A percentile compares a stretch with the other conserved stretches of the same genome.
These are phyloP conservation scores for Tenualosa ilisha DNA, from an alignment of 2,797 vertebrate genomes.

Conservation along the genomic window DNA sequence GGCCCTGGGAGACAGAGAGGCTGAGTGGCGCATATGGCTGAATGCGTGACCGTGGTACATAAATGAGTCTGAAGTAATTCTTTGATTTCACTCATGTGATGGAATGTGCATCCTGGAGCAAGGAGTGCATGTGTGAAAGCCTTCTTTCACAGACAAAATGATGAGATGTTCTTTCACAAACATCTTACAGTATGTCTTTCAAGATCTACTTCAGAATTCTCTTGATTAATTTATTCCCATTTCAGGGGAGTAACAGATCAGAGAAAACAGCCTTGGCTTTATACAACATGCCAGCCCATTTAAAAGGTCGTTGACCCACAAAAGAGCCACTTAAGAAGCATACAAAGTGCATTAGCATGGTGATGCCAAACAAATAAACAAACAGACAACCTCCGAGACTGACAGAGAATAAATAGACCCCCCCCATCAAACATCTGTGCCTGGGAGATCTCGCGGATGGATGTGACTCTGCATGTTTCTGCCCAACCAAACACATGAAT, in stretches of 20 bases:
- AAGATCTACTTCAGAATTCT: not conserved
- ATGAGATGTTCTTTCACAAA: not conserved
- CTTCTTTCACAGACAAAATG: not conserved
- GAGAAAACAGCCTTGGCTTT: not conserved
- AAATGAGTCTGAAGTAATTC: slow-evolving; percentile 6
- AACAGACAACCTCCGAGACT: no score
- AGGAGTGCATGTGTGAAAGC: not conserved
- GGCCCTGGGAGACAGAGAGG: not conserved
- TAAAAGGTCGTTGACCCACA: not conserved
- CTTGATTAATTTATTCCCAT: not conserved
- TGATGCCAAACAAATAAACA: not conserved
- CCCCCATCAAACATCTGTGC: not conserved
- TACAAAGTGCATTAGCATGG: not conserved
- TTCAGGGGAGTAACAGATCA: not conserved
- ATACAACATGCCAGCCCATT: not conserved
- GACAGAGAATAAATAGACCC: not conserved
- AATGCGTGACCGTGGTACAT: not conserved
- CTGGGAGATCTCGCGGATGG: not conserved
- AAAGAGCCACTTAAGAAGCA: not conserved
- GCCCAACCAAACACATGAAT: not conserved
- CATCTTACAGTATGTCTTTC: not conserved
- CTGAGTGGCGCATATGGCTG: not conserved
- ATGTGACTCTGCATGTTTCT: slow-evolving; percentile 6
- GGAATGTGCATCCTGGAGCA: not conserved
- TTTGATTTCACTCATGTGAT: slow-evolving; percentile 12